Base-by-base conservation (phyloP, 2,888 invertebrate genomes). In the Drosophila putrida region DNA sequence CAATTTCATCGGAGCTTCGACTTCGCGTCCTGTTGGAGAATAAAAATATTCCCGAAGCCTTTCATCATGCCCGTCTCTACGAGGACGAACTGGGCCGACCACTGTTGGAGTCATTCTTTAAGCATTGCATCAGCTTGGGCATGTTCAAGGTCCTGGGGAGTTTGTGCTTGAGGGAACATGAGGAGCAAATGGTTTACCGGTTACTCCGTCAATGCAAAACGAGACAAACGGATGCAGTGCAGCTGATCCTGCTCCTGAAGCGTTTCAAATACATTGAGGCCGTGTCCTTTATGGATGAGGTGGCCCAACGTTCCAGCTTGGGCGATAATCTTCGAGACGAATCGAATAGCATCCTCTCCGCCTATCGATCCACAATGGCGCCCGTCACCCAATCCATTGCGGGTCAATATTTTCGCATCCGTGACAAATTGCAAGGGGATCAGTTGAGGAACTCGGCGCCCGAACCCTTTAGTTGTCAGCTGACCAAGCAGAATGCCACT, bases 251-350 rank as follows among this genome's bases (percentile, higher is more conserved):
- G 72, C 65, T 93, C 36, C 70, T 93, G 3, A 91, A 92, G 57
- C 90, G 91, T 36, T 90, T 88, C 2, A 92, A 92, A 58, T 93
- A 92, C 36, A 82, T 92, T 27, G 93, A 93, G 57, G 93, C 93
- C 0, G 89, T 92, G 2, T 81, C 89, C 0, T 91, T 91, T 25
- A 89, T 92, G 82, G 90, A 92, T 57, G 90, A 91, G 4, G 58
- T 91, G n/a, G 90, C 90, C 0, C 55, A 49, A 20, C 63, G 49
- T 3, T 33, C 43, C 0, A 44, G n/a, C 15, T 36, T 57, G 6
- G 55, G 39, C 8, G 60, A 36, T 11, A 57, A 43, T 10, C 85
- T 91, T 3, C 77, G 83, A 36, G 89, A 92, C 41, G 91, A 90
- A 0, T 86, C 91, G 2, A 89, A 81, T 41, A 66, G 89, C 20